phyloP scores from a whole-genome alignment of 2,888 invertebrate species.

The Cheilosia soror region DNA sequence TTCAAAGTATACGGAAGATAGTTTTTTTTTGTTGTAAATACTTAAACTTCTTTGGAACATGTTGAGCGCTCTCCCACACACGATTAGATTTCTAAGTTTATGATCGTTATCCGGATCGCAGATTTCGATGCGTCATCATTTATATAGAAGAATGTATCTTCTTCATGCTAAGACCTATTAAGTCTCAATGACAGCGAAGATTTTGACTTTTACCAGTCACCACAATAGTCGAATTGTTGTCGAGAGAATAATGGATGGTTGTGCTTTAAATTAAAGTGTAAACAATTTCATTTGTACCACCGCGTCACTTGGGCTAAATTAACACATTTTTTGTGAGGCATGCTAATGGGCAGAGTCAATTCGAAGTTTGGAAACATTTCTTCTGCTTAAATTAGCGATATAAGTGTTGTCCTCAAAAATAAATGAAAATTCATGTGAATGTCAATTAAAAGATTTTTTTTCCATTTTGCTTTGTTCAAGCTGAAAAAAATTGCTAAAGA shows the following conservation, averaged over 20 bases:
- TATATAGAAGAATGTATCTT: constrained; percentile 17
- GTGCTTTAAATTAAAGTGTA: constrained; percentile 4
- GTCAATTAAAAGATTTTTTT: background rate
- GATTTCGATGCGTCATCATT: constrained; percentile 6
- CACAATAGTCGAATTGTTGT: constrained; percentile 14
- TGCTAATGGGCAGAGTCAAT: background rate
- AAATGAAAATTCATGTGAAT: constrained; percentile 7
- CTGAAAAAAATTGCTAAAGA: too few species aligned
- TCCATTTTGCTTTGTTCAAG: too few species aligned
- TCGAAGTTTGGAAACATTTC: background rate
- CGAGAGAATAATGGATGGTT: background rate
- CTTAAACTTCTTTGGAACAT: background rate
- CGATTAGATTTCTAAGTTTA: constrained; percentile 14
- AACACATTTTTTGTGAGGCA: constrained; percentile 5
- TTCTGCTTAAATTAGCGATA: background rate
- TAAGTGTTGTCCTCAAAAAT: constrained; percentile 3
- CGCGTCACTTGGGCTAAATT: constrained; percentile 8
- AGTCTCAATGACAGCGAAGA: background rate
- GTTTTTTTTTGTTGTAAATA: constrained; percentile 48
- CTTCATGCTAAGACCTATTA: constrained; percentile 6
- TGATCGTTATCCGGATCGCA: constrained; percentile 32
- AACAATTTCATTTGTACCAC: background rate
- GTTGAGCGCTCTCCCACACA: background rate
- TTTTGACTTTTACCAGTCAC: background rate
- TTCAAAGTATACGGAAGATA: background rate